These are phyloP conservation scores for Alosa sapidissima DNA, from an alignment of 2,797 vertebrate species.

Conservation along the genomic window DNA sequence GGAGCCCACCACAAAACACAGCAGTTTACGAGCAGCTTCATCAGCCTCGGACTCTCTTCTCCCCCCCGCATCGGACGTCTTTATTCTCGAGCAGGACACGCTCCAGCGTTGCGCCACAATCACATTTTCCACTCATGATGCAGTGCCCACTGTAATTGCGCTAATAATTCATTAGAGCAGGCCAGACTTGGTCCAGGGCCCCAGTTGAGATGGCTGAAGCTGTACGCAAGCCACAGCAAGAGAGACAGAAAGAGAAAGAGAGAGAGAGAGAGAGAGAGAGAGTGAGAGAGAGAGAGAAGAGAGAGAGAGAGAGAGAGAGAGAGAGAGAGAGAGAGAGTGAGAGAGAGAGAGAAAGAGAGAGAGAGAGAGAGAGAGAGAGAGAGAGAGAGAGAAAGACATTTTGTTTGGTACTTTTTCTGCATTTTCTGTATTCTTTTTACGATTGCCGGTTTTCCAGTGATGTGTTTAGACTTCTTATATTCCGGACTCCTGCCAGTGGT, in stretches of 20 bases:
- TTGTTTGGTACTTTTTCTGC: neutral
- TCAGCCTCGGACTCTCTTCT: slow-evolving; percentile 35
- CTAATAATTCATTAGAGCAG: slow-evolving; percentile 60
- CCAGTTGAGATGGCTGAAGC: neutral
- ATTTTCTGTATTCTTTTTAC: slow-evolving; percentile 29
- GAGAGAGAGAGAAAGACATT: neutral
- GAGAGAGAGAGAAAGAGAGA: neutral
- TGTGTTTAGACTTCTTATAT: slow-evolving; percentile 33
- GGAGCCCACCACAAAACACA: slow-evolving; percentile 54
- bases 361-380: neutral
- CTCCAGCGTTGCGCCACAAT: slow-evolving; percentile 40
- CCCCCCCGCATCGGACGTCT: slow-evolving; percentile 40
- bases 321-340: neutral
- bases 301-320: neutral
- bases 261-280: neutral
- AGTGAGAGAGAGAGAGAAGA: too few species aligned
- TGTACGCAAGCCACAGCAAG: neutral
- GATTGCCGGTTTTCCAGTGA: slow-evolving; percentile 28
- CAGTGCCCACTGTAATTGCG: slow-evolving; percentile 51
- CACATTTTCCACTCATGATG: slow-evolving; percentile 59
- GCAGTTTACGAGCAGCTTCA: slow-evolving; percentile 57
- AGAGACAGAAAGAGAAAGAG: neutral
- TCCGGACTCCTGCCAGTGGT: neutral
- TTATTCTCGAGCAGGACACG: slow-evolving; percentile 36
- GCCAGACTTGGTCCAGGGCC: slow-evolving; percentile 12